phyloP scores from a whole-genome alignment of 2,888 invertebrate species.

The Hedychridium roseum region DNA sequence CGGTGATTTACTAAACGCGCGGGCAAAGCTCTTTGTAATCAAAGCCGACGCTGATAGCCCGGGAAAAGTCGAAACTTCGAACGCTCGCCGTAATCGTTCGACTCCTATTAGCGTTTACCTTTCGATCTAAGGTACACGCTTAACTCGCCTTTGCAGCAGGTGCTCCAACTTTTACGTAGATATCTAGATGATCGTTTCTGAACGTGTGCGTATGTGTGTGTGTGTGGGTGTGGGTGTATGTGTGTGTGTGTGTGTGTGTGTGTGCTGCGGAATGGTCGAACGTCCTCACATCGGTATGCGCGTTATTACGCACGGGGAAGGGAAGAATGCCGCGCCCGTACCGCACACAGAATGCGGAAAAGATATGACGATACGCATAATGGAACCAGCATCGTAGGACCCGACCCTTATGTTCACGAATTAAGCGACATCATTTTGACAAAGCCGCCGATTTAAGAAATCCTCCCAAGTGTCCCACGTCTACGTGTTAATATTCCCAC shows the following conservation, averaged over 20 bases:
- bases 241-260: too few species aligned
- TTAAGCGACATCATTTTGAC: conserved; percentile 27
- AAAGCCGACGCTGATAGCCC: too few species aligned
- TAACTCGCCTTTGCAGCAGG: too few species aligned
- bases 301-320: conserved; percentile 9
- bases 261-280: too few species aligned
- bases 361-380: conserved; percentile 7
- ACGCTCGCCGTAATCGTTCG: too few species aligned
- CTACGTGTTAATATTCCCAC: conserved; percentile 25
- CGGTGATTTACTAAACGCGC: too few species aligned
- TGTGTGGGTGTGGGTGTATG: background rate
- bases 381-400: conserved; percentile 12
- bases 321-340: background rate
- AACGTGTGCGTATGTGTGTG: background rate
- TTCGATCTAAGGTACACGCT: too few species aligned
- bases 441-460: conserved; percentile 34
- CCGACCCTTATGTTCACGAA: conserved; percentile 26
- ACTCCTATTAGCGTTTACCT: too few species aligned
- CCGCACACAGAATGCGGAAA: background rate
- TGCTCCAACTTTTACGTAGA: too few species aligned
- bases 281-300: conserved; percentile 4
- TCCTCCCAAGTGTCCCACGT: conserved; percentile 10
- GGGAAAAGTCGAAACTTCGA: too few species aligned
- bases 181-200: too few species aligned
- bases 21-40: too few species aligned